phyloP scores from a whole-genome alignment of 2,797 vertebrate genomes.

The Arremon brunneinucha region DNA sequence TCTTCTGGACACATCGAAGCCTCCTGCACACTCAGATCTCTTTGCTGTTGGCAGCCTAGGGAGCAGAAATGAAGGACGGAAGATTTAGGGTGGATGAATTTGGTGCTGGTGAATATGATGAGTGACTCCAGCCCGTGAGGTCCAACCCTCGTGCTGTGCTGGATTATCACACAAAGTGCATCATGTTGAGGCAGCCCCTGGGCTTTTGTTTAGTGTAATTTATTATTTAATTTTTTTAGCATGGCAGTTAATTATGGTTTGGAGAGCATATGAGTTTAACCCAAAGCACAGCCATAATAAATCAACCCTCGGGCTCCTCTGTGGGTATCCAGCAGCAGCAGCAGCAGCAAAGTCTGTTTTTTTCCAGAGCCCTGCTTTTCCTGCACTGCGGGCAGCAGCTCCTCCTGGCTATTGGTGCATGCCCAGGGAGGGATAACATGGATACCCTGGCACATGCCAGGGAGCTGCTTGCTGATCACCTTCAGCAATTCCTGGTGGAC shows the following conservation, averaged over 20 bases:
- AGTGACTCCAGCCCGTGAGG: rapidly evolving
- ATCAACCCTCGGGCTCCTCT: background rate
- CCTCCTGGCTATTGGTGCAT: rapidly evolving
- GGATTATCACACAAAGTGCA: background rate
- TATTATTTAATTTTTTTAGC: background rate
- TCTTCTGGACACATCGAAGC: background rate
- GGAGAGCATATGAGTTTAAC: background rate
- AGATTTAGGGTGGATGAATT: background rate
- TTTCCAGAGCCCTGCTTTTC: background rate
- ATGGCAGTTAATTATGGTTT: background rate
- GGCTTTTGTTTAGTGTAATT: background rate
- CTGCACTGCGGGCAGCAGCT: background rate
- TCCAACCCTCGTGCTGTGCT: background rate
- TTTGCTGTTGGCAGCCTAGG: background rate
- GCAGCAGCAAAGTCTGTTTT: background rate
- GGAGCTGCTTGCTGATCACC: background rate
- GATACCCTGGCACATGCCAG: background rate
- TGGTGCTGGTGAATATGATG: background rate
- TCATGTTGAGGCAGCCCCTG: rapidly evolving
- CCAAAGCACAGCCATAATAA: background rate
- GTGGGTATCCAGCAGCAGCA: background rate
- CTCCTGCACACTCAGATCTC: background rate
- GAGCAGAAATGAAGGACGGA: background rate
- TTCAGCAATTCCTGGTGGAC: background rate
- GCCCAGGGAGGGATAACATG: rapidly evolving